A percentile compares a stretch with the other conserved stretches of the same genome.
Conservation (phyloP, 2,888 invertebrate genomes). For the Pediacus dermestoides region DNA sequence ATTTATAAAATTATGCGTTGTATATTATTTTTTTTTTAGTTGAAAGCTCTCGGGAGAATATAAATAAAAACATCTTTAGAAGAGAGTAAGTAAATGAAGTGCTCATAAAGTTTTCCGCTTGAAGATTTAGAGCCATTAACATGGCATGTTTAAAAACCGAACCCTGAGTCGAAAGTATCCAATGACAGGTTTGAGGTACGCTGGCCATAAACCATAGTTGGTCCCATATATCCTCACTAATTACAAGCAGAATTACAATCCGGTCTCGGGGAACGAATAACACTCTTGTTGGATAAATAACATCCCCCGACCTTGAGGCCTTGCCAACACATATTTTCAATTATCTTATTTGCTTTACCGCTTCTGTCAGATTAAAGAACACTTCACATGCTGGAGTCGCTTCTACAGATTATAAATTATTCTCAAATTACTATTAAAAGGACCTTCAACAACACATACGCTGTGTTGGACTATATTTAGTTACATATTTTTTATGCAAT, state of each 20-base stretch:
- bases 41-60: background rate
- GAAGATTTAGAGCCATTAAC: constrained; percentile 15
- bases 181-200: constrained; percentile 31
- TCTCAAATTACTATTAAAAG: constrained; percentile 32
- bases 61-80: no score
- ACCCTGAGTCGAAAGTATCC: constrained; percentile 26
- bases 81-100: background rate
- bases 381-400: constrained; percentile 43
- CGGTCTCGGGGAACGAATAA: constrained; percentile 18
- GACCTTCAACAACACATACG: constrained; percentile 14
- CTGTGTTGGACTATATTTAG: no score
- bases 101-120: background rate
- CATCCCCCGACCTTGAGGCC: constrained; percentile 46
- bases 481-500: constrained; percentile 33
- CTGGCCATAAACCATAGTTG: constrained; percentile 35
- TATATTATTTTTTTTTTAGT: background rate
- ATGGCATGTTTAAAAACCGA: constrained; percentile 19
- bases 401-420: constrained; percentile 41
- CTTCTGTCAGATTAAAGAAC: constrained; percentile 49
- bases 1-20: background rate
- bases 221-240: constrained; percentile 41
- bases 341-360: constrained; percentile 49
- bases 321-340: constrained; percentile 50
- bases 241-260: constrained; percentile 41
- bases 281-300: constrained; percentile 29